These are phyloP conservation scores for Acleris literana DNA, from an alignment of 2,888 invertebrate species.

Conservation along the genomic window DNA sequence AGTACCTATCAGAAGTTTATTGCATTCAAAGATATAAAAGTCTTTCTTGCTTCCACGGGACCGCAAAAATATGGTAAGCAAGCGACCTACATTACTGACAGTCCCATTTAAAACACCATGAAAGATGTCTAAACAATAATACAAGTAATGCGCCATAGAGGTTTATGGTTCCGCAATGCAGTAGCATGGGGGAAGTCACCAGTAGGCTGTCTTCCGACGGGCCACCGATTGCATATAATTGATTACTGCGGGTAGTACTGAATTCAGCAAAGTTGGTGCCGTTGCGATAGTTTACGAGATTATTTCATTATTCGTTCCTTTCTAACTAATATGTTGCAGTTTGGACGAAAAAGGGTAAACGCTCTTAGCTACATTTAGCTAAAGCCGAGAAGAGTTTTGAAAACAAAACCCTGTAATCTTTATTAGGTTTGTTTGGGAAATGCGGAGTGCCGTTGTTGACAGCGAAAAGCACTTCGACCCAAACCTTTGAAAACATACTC, in stretches of 20 bases:
- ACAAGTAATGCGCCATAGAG: constrained; percentile 26
- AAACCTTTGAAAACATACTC: constrained; percentile 18
- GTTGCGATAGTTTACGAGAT: constrained; percentile 6
- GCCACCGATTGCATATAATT: constrained; percentile 34
- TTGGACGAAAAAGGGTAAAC: constrained; percentile 1
- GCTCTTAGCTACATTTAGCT: not conserved
- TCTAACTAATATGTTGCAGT: not conserved
- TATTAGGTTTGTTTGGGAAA: constrained; percentile 24
- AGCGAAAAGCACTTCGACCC: constrained; percentile 29
- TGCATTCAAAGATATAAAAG: no score
- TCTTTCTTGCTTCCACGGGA: no score
- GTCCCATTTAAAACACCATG: constrained; percentile 5
- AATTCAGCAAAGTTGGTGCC: constrained; percentile 14
- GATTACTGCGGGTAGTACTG: constrained; percentile 33
- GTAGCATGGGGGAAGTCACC: constrained; percentile 34
- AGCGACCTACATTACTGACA: no score
- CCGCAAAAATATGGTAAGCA: no score
- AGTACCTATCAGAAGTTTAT: no score
- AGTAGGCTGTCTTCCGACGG: constrained; percentile 30
- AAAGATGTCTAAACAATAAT: constrained; percentile 25
- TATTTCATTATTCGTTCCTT: not conserved
- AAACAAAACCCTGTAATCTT: constrained; percentile 33
- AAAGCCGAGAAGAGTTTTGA: constrained; percentile 10
- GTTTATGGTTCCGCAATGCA: constrained; percentile 36
- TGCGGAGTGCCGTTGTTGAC: constrained; percentile 21